Conservation (phyloP, 2,113 vertebrate genomes). For the Ammodramus savannarum region DNA sequence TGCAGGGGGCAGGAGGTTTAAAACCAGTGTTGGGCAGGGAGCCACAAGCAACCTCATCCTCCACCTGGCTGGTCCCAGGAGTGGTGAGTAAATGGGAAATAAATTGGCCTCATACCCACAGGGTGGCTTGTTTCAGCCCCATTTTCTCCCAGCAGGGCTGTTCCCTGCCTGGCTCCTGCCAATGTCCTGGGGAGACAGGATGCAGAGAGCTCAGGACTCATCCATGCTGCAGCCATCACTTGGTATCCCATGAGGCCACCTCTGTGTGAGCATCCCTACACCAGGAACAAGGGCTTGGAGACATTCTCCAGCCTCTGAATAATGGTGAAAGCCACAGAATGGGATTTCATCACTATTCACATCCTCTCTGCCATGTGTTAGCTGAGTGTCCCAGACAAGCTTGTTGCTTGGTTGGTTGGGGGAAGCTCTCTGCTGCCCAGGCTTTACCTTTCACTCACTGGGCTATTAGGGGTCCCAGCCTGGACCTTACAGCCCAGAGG, state of each 20-base stretch:
- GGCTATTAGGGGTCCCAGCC: background rate
- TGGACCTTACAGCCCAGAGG: background rate
- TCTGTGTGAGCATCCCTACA: background rate
- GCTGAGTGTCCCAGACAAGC: background rate
- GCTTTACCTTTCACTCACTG: background rate
- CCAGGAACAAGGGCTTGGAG: background rate
- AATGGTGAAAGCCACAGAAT: too few relatives aligned
- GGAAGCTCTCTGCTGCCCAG: background rate
- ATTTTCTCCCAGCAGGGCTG: background rate
- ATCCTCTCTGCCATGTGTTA: accelerated
- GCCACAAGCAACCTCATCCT: accelerated
- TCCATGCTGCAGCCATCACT: accelerated
- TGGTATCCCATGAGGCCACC: background rate
- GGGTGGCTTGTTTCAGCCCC: accelerated
- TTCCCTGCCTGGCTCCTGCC: background rate
- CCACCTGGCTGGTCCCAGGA: background rate
- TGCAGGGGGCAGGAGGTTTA: accelerated
- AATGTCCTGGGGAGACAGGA: accelerated
- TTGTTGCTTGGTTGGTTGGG: accelerated
- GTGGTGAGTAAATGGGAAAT: background rate
- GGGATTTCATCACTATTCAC: background rate
- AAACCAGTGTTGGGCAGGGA: background rate
- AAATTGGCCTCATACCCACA: background rate
- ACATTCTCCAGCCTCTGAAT: background rate
- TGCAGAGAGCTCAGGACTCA: background rate